phyloP scores from a whole-genome alignment of 2,797 vertebrate species.

The Clangula hyemalis region DNA sequence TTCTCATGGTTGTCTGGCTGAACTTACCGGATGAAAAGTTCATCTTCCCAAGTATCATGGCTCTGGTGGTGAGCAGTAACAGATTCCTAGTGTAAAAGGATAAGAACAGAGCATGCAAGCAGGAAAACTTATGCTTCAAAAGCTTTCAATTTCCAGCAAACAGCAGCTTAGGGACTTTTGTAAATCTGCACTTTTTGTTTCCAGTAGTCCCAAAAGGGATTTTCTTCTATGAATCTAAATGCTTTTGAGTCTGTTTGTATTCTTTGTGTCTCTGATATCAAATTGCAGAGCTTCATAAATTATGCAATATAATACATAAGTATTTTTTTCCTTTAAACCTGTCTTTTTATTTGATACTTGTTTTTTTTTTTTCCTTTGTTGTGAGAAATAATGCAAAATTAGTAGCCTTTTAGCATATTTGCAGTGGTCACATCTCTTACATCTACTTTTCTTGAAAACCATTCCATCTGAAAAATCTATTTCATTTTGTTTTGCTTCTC shows the following conservation, averaged over 20 bases:
- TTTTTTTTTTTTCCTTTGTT: background rate
- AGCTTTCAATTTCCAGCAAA: background rate
- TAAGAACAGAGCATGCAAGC: background rate
- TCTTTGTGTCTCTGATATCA: background rate
- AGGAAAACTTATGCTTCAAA: background rate
- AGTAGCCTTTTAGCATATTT: background rate
- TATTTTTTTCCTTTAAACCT: background rate
- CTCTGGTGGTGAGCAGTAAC: background rate
- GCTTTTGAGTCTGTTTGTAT: background rate
- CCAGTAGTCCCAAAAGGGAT: background rate
- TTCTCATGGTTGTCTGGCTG: conserved; percentile 19
- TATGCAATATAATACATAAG: background rate
- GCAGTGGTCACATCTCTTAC: background rate
- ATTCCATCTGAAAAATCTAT: background rate
- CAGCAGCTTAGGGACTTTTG: background rate
- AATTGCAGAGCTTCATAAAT: background rate
- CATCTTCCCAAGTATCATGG: background rate
- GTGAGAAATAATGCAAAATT: background rate
- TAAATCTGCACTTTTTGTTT: background rate
- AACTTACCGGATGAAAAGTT: background rate
- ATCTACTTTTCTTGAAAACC: background rate
- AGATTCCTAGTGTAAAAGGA: background rate
- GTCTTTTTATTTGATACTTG: background rate
- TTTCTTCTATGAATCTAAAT: background rate
- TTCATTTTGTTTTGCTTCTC: background rate